Conservation (phyloP, 2,113 vertebrate species). For the Procavia capensis region DNA sequence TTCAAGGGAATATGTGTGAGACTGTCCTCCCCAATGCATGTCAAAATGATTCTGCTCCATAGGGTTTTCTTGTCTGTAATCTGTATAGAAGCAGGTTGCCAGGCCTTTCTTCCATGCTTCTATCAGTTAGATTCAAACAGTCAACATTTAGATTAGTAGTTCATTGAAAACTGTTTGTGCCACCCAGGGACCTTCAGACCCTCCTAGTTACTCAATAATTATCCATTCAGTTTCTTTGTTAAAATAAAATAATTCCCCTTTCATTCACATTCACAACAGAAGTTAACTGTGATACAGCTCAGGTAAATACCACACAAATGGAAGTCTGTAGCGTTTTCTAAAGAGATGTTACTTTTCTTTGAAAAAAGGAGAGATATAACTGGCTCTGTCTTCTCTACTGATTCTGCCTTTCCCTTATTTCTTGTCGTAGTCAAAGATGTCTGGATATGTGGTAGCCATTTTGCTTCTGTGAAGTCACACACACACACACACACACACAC, state of each 20-base stretch:
- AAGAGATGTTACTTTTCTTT: not conserved
- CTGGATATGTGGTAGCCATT: not conserved
- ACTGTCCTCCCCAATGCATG: too few species aligned
- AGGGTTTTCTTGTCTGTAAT: too few species aligned
- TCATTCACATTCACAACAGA: not conserved
- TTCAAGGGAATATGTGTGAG: not conserved
- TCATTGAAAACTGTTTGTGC: too few species aligned
- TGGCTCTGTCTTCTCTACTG: too few species aligned
- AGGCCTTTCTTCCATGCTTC: too few species aligned
- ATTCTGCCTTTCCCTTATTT: not conserved
- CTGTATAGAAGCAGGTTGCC: too few species aligned
- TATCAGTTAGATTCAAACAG: too few species aligned
- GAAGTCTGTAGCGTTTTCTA: not conserved
- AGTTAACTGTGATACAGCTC: not conserved
- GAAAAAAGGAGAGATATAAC: not conserved
- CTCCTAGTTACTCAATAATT: not conserved
- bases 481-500: not conserved
- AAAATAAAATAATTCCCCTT: slow-evolving; percentile 20
- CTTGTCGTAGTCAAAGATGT: not conserved
- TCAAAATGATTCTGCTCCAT: too few species aligned
- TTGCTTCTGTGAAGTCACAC: not conserved
- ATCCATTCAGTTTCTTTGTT: not conserved
- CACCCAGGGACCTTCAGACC: not conserved
- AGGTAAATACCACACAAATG: not conserved
- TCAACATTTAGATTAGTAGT: too few species aligned